Evolutionary conservation across 2,113 vertebrate species (phyloP).

Genomic region (Cyprinodon brontotheroides): DNA sequence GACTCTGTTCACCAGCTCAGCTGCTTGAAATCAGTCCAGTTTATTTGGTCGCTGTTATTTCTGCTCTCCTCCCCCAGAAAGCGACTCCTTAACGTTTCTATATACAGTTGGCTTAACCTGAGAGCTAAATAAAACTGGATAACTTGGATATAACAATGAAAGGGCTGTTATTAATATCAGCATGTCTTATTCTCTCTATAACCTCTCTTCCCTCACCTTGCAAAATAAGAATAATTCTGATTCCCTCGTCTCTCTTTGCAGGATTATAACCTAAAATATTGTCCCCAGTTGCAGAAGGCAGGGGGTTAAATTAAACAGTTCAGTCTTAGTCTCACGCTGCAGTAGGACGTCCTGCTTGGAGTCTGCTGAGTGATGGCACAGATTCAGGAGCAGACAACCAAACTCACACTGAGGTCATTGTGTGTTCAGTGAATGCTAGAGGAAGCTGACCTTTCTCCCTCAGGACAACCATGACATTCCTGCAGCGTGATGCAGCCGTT

Average conservation of each 20-base stretch:
- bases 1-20: no score
- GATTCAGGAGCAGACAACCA: background rate
- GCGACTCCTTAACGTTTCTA: background rate
- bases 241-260: no score
- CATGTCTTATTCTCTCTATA: no score
- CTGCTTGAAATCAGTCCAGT: no score
- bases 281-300: no score
- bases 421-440: background rate
- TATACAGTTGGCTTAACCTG: no score
- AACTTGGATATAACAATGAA: background rate
- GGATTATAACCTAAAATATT: background rate
- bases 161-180: background rate
- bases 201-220: background rate
- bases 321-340: background rate
- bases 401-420: background rate
- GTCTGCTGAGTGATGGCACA: background rate
- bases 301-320: background rate
- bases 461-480: slow-evolving; percentile 41
- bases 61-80: no score
- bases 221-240: no score
- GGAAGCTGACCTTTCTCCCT: slow-evolving; percentile 39
- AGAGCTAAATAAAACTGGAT: no score
- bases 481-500: slow-evolving; percentile 29
- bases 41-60: no score
- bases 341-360: background rate